phyloP scores from a whole-genome alignment of 1,140 invertebrate species.

The Anastatus disparis region DNA sequence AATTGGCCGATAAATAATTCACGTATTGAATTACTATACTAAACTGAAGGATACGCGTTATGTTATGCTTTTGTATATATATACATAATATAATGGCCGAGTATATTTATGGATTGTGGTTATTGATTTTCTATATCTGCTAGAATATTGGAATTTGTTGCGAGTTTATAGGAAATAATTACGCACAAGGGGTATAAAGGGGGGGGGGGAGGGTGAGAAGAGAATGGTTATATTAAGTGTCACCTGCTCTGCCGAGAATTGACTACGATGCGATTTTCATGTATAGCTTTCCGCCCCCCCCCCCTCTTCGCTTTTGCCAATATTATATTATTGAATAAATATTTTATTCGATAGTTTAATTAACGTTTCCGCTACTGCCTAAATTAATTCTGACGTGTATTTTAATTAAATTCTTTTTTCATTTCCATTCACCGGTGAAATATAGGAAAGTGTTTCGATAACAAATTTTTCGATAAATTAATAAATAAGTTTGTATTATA shows the following conservation, averaged over 20 bases:
- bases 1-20: no score
- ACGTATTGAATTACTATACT: no score
- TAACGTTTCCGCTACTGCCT: not conserved
- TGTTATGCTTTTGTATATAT: no score
- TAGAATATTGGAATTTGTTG: not conserved
- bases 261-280: not conserved
- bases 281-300: not conserved
- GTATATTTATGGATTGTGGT: not conserved
- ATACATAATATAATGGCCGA: no score
- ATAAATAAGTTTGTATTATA: no score
- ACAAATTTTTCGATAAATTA: no score
- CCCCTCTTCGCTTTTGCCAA: not conserved
- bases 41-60: no score
- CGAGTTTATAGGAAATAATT: slow-evolving; percentile 15
- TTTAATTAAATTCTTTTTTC: slow-evolving; percentile 12
- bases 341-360: not conserved
- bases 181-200: not conserved
- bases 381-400: not conserved
- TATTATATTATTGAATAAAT: slow-evolving; percentile 4
- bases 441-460: no score
- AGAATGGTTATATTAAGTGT: not conserved
- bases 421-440: no score
- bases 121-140: slow-evolving; percentile 11
- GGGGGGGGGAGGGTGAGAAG: not conserved
- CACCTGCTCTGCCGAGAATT: not conserved